Percentiles rank a stretch among this genome's conserved stretches.
phyloP scores from a whole-genome alignment of 2,113 vertebrate species.

The Burhinus bistriatus region DNA sequence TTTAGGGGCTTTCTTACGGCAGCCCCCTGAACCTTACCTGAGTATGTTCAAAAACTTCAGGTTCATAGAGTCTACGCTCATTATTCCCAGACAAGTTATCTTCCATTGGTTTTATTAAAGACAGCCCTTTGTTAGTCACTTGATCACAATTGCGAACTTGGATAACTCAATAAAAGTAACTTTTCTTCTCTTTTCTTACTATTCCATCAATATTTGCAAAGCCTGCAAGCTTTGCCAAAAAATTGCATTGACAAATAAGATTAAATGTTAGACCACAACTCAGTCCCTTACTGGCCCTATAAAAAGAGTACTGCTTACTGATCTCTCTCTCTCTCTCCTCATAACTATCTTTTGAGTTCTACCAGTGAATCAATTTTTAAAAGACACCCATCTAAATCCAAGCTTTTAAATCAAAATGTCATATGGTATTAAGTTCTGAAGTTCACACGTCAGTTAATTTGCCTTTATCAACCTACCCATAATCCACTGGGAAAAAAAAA shows the following conservation, averaged over 20 bases:
- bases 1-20: background rate
- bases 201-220: background rate
- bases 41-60: background rate
- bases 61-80: rapidly evolving
- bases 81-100: background rate
- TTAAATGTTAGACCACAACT: background rate
- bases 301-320: background rate
- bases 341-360: background rate
- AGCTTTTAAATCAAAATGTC: slow-evolving; percentile 29
- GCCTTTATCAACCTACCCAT: background rate
- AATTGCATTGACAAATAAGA: background rate
- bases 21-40: background rate
- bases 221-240: background rate
- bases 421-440: slow-evolving; percentile 9
- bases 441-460: background rate
- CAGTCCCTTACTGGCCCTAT: background rate
- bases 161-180: background rate
- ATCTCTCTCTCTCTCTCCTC: background rate
- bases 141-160: too few relatives aligned
- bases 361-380: background rate
- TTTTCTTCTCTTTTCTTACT: background rate
- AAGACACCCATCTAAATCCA: background rate
- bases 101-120: background rate
- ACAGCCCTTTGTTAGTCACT: too few relatives aligned
- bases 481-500: background rate